Percentiles rank a stretch among this genome's conserved stretches.
Evolutionary conservation across 2,797 vertebrate genomes (phyloP).

Genomic region (Rhadinocentrus ornatus): DNA sequence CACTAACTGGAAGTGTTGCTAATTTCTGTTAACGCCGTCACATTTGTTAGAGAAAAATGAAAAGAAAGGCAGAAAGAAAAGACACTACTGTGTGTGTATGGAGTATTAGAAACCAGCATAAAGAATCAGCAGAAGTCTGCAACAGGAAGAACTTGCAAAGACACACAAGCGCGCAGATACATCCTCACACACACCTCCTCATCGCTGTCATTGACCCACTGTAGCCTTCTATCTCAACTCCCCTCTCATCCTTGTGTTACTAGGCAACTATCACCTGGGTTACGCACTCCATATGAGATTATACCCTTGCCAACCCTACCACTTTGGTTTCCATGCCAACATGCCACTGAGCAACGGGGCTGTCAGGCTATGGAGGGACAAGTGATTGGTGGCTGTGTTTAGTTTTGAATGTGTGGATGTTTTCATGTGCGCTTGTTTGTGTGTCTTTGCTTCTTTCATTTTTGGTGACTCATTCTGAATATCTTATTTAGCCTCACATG

Average conservation of each 20-base stretch:
- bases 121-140: conserved; percentile 12
- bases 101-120: conserved; percentile 18
- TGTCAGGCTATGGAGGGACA: conserved; percentile 63
- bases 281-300: conserved; percentile 74
- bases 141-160: conserved; percentile 23
- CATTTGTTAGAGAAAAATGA: neutral
- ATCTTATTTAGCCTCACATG: neutral
- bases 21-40: neutral
- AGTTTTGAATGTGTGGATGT: conserved; percentile 12
- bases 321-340: conserved; percentile 78
- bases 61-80: neutral
- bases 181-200: conserved; percentile 32
- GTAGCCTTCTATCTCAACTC: conserved; percentile 51
- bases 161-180: conserved; percentile 18
- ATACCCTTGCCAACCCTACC: conserved; percentile 78
- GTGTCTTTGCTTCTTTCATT: conserved; percentile 14
- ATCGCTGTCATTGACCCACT: conserved; percentile 63
- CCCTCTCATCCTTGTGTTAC: conserved; percentile 76
- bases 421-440: neutral
- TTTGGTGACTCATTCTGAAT: conserved; percentile 5
- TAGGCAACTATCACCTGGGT: conserved; percentile 85
- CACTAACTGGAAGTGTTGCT: neutral
- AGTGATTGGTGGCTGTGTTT: conserved; percentile 36
- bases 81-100: neutral
- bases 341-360: conserved; percentile 48